Evolutionary conservation across 2,113 vertebrate species (phyloP), one percentile per base, ranked within the genome.

Genomic region (Laticauda laticaudata): DNA sequence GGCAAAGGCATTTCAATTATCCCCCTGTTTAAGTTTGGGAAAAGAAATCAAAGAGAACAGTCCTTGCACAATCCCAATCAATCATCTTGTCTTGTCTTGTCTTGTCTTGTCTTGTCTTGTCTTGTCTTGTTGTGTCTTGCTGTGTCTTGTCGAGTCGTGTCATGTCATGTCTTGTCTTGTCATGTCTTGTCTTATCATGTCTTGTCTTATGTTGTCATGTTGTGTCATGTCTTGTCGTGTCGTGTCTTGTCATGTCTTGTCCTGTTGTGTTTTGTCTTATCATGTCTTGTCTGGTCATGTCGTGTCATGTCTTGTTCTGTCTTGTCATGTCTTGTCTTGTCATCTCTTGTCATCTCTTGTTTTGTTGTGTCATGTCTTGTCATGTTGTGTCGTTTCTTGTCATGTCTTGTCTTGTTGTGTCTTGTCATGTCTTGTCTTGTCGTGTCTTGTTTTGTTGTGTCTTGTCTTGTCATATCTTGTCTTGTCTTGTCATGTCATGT

Each of bases 21-120:
- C 29, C 15, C 48, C 20, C 15, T n/a, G 91, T 39, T 29, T 75
- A 29, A 91, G 45, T 12, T 92, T 94, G 43, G 91, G 55, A 95
- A 94, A 14, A 87, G 51, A 94, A 95, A 91, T 92, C 24, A 75
- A 53, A 94, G 56, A 92, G 10, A 54, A 59, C 48, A 92, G 93
- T 45, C 81, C 85, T 61, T 93, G 7, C 14, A 93, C 94, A 45
- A 11, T 94, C 93, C 43, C 34, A 81, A 81, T 18, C 59, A 9
- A 26, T 45, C 7, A 89, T 90, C 69, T 75, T 39, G 5, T 34
- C 15, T 34, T 29, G 26, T 12, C 61, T 64, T n/a, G 26, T 29
- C 26, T 69, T 14, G 23, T 24, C 57, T 26, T 9, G 23, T 24
- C 23, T 11, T 9, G 23, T 59, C 55, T 5, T 55, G 55, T 55